These are phyloP conservation scores for Eriosoma lanigerum DNA, from an alignment of 1,140 invertebrate genomes.

Conservation along the genomic window DNA sequence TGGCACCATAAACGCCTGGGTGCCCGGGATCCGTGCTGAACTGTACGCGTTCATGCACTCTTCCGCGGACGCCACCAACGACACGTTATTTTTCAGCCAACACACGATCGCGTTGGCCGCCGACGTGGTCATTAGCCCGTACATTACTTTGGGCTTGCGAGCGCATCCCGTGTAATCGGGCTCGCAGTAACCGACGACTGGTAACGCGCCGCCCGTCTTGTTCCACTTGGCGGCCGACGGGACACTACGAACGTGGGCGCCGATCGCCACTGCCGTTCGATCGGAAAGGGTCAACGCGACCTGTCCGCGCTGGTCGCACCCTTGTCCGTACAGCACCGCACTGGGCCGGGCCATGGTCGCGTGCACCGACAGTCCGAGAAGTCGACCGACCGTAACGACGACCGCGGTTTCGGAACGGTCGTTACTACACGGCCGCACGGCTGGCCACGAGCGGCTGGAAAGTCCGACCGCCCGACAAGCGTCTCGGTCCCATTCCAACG, in stretches of 20 bases:
- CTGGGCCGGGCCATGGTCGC: background rate
- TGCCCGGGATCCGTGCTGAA: background rate
- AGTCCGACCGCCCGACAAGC: background rate
- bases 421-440: background rate
- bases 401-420: background rate
- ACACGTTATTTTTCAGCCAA: background rate
- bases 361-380: background rate
- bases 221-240: background rate
- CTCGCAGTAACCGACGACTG: background rate
- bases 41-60: constrained; percentile 3
- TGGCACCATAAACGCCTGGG: background rate
- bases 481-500: background rate
- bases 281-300: background rate
- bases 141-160: background rate
- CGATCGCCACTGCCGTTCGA: background rate
- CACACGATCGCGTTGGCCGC: background rate
- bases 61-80: background rate
- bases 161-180: no score
- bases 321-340: background rate
- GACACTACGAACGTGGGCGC: background rate
- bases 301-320: background rate
- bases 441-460: background rate
- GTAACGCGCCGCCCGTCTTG: background rate
- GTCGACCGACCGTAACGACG: background rate
- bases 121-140: background rate